Conservation (phyloP, 2,113 vertebrate genomes). For the Larimichthys polyactis region DNA sequence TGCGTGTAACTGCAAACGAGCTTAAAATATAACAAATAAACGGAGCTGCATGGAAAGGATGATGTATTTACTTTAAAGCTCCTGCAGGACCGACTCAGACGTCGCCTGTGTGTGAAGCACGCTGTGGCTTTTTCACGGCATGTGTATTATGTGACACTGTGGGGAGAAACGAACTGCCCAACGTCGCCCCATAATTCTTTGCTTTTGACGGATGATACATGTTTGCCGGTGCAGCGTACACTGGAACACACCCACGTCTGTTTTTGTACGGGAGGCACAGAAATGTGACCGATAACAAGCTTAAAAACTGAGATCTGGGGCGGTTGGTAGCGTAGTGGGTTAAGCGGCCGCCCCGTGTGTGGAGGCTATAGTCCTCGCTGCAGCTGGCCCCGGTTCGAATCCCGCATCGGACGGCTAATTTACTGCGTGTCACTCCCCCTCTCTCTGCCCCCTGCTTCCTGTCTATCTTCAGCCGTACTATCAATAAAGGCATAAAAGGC, state of each 20-base stretch:
- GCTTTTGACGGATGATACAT: too few species aligned
- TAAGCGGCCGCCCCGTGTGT: too few species aligned
- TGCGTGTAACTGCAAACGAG: slow-evolving; percentile 6
- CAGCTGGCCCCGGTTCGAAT: too few species aligned
- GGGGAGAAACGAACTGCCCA: background rate
- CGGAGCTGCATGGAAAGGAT: background rate
- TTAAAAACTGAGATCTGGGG: background rate
- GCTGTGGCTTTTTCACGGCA: background rate
- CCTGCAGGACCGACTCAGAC: background rate
- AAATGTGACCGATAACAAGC: background rate
- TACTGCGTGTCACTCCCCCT: too few species aligned
- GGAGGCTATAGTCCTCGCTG: too few species aligned
- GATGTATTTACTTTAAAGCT: background rate
- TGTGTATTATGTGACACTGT: background rate
- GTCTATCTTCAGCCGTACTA: too few species aligned
- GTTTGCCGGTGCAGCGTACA: too few species aligned
- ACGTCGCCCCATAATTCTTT: background rate
- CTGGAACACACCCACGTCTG: background rate
- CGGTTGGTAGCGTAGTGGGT: too few species aligned
- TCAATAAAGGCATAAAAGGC: too few species aligned
- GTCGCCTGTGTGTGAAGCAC: background rate
- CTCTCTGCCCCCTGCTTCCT: too few species aligned
- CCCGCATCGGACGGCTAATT: too few species aligned
- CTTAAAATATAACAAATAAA: slow-evolving; percentile 16
- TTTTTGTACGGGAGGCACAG: background rate